Evolutionary conservation across 2,113 vertebrate species (phyloP), one percentile per base, ranked within the genome.

Genomic region (Nothoprocta perdicaria): DNA sequence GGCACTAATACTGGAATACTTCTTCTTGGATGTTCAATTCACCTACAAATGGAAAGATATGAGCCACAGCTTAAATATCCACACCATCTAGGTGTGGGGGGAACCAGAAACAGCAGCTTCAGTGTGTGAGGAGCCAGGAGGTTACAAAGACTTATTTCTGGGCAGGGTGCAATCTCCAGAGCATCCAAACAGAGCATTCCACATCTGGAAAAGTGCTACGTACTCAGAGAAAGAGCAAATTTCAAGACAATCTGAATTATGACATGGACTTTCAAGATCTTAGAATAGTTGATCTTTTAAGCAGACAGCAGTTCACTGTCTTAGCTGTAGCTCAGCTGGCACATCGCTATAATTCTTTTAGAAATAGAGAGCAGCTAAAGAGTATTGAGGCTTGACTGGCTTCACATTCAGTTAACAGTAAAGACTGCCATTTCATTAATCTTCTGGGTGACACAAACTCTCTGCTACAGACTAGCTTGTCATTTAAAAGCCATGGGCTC

Each of bases 401-500:
- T 84, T 81, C 35, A 75, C 12, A 62, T 43, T 55, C 26, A 77
- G 52, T 29, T 82, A 46, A 38, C 0, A 67, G 23, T 40, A 50
- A 74, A 74, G 3, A 14, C 8, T 84, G 9, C 21, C 21, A 6
- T 26, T 27, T 78, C 26, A 55, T 81, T 48, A 71, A 33, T 40
- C 40, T 40, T 58, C 29, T 23, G 21, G 6, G 2, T 72, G 89
- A 89, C 61, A 61, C n/a, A 74, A 24, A 33, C 17, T 15, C 52
- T 58, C 26, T 63, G 16, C 29, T 62, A 23, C 41, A 75, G 19
- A 13, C 3, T 14, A 63, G 4, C 27, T 66, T 72, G 16, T n/a
- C 0, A 0, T 43, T 62, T 48, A 53, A 57, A 16, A 10, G 14
- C 4, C 10, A 43, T 46, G 33, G 12, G 27, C 4, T 24, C 15